These are phyloP conservation scores for Carpatolechia fugitivella DNA, from an alignment of 2,888 invertebrate genomes.

Conservation along the genomic window DNA sequence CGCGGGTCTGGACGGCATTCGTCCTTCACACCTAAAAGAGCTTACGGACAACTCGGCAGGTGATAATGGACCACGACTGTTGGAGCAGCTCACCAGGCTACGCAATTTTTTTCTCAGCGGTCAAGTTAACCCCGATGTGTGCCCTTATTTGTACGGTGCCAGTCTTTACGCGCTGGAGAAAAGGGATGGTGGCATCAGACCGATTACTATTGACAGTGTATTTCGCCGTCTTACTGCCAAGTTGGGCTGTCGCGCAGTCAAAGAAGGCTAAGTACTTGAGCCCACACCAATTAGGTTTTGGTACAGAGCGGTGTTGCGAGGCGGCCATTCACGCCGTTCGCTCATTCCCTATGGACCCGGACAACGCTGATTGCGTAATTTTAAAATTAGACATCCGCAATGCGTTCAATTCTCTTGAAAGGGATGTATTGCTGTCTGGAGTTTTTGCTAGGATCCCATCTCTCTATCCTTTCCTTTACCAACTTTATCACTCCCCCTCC, in stretches of 20 bases:
- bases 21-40: slow-evolving; percentile 4
- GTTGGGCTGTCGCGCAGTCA: slow-evolving; percentile 1
- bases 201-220: background rate
- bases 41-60: background rate
- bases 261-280: background rate
- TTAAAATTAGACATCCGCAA: no score
- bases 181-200: slow-evolving; percentile 7
- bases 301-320: background rate
- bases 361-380: no score
- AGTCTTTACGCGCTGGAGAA: slow-evolving; percentile 1
- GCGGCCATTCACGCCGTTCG: no score
- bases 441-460: no score
- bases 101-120: slow-evolving; percentile 3
- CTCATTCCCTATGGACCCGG: no score
- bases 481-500: no score
- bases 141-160: slow-evolving; percentile 3
- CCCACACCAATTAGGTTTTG: slow-evolving; percentile 4
- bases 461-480: no score
- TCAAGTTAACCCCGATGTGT: background rate
- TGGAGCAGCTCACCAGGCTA: background rate
- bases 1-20: background rate
- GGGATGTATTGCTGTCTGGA: no score
- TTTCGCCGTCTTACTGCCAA: slow-evolving; percentile 7
- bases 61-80: background rate
- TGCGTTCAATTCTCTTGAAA: no score